Percentiles rank a stretch among this genome's conserved stretches.
Conservation (phyloP, 2,797 vertebrate genomes). For the Micropoecilia bifurca region DNA sequence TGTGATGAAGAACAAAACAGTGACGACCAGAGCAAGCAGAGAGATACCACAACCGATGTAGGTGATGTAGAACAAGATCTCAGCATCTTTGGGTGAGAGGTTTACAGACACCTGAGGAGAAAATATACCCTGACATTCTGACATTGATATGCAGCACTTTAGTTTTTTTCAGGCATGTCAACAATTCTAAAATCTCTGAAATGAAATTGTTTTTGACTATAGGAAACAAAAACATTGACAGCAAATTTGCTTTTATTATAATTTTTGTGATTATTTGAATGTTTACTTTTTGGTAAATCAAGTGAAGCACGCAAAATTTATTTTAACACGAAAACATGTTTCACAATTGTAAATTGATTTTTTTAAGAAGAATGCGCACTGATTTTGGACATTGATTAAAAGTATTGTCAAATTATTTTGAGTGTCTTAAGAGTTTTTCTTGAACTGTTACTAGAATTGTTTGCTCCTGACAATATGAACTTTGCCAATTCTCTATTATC, state of each 20-base stretch:
- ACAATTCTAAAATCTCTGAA: constrained; percentile 34
- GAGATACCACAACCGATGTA: constrained; percentile 59
- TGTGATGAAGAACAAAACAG: constrained; percentile 55
- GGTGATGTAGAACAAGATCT: constrained; percentile 43
- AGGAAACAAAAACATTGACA: not conserved
- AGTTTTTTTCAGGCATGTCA: not conserved
- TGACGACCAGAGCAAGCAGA: constrained; percentile 37
- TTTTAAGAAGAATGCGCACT: not conserved
- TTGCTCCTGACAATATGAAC: not conserved
- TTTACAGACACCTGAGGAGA: constrained; percentile 22
- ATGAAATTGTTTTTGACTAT: constrained; percentile 20
- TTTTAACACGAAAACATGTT: not conserved
- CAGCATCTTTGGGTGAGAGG: not conserved
- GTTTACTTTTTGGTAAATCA: not conserved
- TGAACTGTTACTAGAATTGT: not conserved
- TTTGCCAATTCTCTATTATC: not conserved
- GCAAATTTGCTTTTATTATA: not conserved
- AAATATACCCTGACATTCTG: not conserved
- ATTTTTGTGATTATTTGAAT: not conserved
- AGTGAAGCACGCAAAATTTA: not conserved
- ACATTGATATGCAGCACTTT: not conserved
- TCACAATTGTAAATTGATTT: not conserved
- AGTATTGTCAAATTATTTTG: not conserved
- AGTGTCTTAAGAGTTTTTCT: not conserved
- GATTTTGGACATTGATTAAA: not conserved